Conservation (phyloP, 1,140 invertebrate species). For the Macrobrachium rosenbergii region DNA sequence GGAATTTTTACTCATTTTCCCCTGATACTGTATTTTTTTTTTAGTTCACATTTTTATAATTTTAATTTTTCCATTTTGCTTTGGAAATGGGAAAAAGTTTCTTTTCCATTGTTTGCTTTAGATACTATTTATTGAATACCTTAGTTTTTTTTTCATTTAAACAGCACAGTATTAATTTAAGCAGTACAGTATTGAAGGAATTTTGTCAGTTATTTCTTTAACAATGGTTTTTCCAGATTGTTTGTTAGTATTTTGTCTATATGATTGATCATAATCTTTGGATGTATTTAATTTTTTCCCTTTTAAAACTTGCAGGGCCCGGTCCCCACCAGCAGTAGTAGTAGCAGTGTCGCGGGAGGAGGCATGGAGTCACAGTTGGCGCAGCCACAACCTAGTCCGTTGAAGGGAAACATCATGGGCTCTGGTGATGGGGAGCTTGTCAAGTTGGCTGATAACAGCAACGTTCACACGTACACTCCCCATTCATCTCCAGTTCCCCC, state of each 20-base stretch:
- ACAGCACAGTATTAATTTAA: too few species aligned
- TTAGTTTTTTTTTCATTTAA: too few species aligned
- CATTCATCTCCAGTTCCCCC: slow-evolving; percentile 53
- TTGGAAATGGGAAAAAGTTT: too few species aligned
- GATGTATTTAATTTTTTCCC: not conserved
- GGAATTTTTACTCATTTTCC: too few species aligned
- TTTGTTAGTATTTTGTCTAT: not conserved
- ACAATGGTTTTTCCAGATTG: not conserved
- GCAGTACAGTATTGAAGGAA: too few species aligned
- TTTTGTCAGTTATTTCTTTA: too few species aligned
- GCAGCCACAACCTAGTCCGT: slow-evolving; percentile 41
- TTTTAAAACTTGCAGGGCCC: slow-evolving; percentile 23
- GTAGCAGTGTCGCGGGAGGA: slow-evolving; percentile 38
- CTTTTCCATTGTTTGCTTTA: too few species aligned
- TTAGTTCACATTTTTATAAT: too few species aligned
- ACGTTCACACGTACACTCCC: slow-evolving; percentile 51
- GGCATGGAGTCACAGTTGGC: slow-evolving; percentile 50
- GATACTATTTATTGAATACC: too few species aligned
- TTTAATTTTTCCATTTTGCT: too few species aligned
- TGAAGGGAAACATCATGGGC: slow-evolving; percentile 51
- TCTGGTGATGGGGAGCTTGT: slow-evolving; percentile 52
- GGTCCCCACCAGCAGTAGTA: slow-evolving; percentile 57
- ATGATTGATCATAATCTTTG: not conserved
- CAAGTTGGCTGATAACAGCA: slow-evolving; percentile 42
- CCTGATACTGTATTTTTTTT: too few species aligned